Base-by-base conservation (phyloP, 2,797 vertebrate species). In the Syngnathus rostellatus region DNA sequence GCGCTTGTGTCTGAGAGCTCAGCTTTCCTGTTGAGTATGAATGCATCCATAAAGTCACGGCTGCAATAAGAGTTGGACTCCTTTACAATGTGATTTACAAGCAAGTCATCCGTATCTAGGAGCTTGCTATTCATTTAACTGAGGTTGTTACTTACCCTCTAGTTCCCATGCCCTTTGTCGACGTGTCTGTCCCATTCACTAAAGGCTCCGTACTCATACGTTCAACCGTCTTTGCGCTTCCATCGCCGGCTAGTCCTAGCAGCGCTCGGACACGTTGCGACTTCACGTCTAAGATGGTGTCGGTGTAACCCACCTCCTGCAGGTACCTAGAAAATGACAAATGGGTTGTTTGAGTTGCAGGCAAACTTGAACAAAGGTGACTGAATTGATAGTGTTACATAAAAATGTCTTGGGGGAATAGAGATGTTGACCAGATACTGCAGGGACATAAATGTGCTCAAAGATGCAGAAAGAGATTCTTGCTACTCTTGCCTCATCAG, bases 221-320 rank as follows among this genome's bases (percentile, higher is more conserved):
- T 71, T 94, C 93, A 50, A 90, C 93, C 19, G 93, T 89, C 72
- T 88, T 92, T 40, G 92, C 94, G n/a, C 90, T 91, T 61, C 81
- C 83, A 76, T 97, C 95, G 63, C 92, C 93, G 0, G 94, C 89
- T 75, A 98, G 89, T 60, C 95, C 95, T 63, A 99, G 75, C 78
- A 99, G 89, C 37, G 95, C 93, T 76, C 93, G 86, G 43, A 98
- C 96, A 71, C 94, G 89, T 87, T 96, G 96, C 25, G 97, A 96
- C 81, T 98, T 98, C 50, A 99, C 97, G 83, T 99, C 96, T 87
- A 99, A 60, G 86, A 99, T 98, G 0, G 96, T 98, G 82, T 99
- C 96, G 3, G 96, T 98, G 85, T 98, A 99, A 75, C 97, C 97
- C 73, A 99, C 97, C 85, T 99, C 97, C 88, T 99, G 97, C 5